Conservation (phyloP, 1,140 invertebrate species). For the Mesaphorura yosii region DNA sequence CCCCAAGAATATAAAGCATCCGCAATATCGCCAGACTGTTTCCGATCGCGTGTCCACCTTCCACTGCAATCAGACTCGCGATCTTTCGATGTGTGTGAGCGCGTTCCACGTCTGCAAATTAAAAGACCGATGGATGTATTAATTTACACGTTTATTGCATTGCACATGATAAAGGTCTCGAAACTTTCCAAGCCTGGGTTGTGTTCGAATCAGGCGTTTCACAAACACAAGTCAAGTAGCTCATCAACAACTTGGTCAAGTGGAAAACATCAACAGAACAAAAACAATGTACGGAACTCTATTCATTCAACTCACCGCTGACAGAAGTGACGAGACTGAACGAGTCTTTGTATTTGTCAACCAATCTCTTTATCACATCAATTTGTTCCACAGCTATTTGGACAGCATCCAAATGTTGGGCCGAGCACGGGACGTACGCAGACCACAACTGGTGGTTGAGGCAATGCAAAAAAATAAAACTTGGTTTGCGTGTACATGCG, state of each 20-base stretch:
- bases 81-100: conserved; percentile 37
- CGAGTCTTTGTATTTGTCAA: conserved; percentile 63
- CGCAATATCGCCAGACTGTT: conserved; percentile 41
- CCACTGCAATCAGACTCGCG: conserved; percentile 42
- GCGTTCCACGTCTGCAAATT: conserved; percentile 37
- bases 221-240: too few relatives aligned
- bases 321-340: conserved; percentile 65
- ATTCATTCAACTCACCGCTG: conserved; percentile 51
- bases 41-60: conserved; percentile 45
- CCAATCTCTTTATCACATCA: conserved; percentile 68
- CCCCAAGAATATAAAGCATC: conserved; percentile 21
- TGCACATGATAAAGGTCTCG: too few relatives aligned
- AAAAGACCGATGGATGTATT: background rate
- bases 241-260: too few relatives aligned
- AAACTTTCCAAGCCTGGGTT: too few relatives aligned
- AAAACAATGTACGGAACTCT: background rate
- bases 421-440: conserved; percentile 45
- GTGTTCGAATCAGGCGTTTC: too few relatives aligned
- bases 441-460: conserved; percentile 49
- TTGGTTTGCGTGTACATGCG: background rate
- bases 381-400: conserved; percentile 75
- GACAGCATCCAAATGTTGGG: conserved; percentile 73
- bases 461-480: too few relatives aligned
- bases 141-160: background rate
- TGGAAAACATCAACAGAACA: too few relatives aligned